A percentile compares a stretch with the other conserved stretches of the same genome.
Conservation (phyloP, 2,113 vertebrate species). For the Elephas maximus region DNA sequence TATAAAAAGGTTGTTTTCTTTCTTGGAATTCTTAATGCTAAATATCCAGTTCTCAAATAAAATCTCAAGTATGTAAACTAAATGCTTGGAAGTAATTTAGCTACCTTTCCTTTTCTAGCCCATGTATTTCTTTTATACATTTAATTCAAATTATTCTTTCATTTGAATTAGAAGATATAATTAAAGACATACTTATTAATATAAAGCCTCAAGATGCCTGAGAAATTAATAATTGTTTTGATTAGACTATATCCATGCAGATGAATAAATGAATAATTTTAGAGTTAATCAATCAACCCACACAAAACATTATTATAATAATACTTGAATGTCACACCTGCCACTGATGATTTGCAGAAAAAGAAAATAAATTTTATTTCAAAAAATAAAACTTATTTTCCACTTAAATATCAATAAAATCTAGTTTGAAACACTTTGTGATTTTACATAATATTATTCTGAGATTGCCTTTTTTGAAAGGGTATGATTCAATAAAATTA, state of each 20-base stretch:
- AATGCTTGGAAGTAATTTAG: slow-evolving; percentile 44
- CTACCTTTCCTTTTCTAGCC: neutral
- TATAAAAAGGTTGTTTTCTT: neutral
- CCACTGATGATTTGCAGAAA: neutral
- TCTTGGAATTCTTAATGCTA: neutral
- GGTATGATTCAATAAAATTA: slow-evolving; percentile 37
- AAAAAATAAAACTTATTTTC: neutral
- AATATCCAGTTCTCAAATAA: neutral
- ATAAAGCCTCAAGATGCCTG: slow-evolving; percentile 54
- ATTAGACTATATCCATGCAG: slow-evolving; percentile 67
- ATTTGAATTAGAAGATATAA: slow-evolving; percentile 59
- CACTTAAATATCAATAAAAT: slow-evolving; percentile 37
- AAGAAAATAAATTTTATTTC: neutral
- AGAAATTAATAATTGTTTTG: slow-evolving; percentile 77
- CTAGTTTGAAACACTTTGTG: slow-evolving; percentile 23
- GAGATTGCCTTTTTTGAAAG: neutral
- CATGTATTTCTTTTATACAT: neutral
- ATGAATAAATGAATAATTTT: slow-evolving; percentile 74
- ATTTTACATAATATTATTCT: neutral
- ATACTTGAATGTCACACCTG: slow-evolving; percentile 28
- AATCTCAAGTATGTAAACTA: neutral
- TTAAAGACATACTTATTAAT: slow-evolving; percentile 52
- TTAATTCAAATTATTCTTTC: neutral
- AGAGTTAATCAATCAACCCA: slow-evolving; percentile 52
- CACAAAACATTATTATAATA: slow-evolving; percentile 58